Base-by-base conservation (phyloP, 1,140 invertebrate species). In the Euwallacea fornicatus region DNA sequence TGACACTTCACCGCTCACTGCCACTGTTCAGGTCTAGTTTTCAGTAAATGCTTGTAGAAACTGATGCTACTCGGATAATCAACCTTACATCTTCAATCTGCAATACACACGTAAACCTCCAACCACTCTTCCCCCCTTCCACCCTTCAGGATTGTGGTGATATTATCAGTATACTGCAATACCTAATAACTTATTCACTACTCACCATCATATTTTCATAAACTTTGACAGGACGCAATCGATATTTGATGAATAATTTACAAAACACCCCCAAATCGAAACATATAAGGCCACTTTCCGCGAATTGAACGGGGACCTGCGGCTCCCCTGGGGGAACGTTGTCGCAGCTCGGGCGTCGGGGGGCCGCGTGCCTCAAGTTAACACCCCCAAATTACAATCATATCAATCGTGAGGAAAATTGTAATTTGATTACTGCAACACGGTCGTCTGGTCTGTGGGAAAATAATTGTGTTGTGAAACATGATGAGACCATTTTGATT, bases 301-400 rank as follows among this genome's bases (percentile, higher is more conserved):
- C n/a, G 70, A 66, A 72, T 72, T 66, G 65, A 16, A 60, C 58
- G 16, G 54, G 64, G 70, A 61, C 44, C 53, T 55, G 70, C 6
- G 6, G 56, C 41, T 71, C 69, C 59, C 69, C n/a, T 21, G 69
- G 46, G 69, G 61, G 42, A 65, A 71, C 65, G 44, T 55, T 47
- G 44, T 42, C 54, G 61, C 61, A 47, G 21, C 60, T n/a, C 44
- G 68, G 68, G 61, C 62, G 62, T 59, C 44, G 42, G 21, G 55
- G 70, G 58, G 21, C 16, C 64, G 66, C 70, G 70, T 72, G 70
- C 47, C 11, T 72, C 63, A 61, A 66, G 70, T 72, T 72, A 72
- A 72, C 70, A 72, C 70, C 70, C 70, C 70, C 70, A 58, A 72
- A 72, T 72, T 72, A 72, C 70, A 54, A 66, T 46, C 56, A 63